Evolutionary conservation across 2,113 vertebrate genomes (phyloP).

Genomic region (Diadophis punctatus): DNA sequence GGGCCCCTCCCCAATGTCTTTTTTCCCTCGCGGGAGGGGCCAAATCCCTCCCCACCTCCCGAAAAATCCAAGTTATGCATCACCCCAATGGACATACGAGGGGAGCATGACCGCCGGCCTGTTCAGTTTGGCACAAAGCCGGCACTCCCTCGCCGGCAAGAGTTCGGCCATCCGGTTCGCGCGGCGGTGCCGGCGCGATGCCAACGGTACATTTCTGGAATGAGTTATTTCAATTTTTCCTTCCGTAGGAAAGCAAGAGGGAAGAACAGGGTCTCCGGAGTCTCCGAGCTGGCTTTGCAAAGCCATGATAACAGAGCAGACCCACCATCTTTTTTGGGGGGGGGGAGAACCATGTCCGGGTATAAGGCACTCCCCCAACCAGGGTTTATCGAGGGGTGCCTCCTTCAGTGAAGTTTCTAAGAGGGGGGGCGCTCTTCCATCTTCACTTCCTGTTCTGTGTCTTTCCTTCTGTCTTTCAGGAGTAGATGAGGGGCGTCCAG

Average conservation of each 20-base stretch:
- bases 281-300: background rate
- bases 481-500: background rate
- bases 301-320: background rate
- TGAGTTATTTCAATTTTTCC: background rate
- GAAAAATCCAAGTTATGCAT: background rate
- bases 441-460: background rate
- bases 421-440: background rate
- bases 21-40: background rate
- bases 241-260: background rate
- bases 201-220: rapidly evolving
- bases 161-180: too few relatives aligned
- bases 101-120: rapidly evolving
- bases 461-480: background rate
- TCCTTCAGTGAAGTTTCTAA: too few relatives aligned
- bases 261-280: background rate
- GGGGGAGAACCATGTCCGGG: rapidly evolving
- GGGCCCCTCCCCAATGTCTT: background rate
- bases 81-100: rapidly evolving
- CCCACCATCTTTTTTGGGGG: background rate
- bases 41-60: background rate
- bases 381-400: background rate
- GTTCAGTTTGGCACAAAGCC: too few relatives aligned
- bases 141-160: background rate
- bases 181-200: rapidly evolving
- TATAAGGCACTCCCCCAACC: background rate